phyloP scores from a whole-genome alignment of 2,113 vertebrate genomes.

The Coryphaenoides rupestris region DNA sequence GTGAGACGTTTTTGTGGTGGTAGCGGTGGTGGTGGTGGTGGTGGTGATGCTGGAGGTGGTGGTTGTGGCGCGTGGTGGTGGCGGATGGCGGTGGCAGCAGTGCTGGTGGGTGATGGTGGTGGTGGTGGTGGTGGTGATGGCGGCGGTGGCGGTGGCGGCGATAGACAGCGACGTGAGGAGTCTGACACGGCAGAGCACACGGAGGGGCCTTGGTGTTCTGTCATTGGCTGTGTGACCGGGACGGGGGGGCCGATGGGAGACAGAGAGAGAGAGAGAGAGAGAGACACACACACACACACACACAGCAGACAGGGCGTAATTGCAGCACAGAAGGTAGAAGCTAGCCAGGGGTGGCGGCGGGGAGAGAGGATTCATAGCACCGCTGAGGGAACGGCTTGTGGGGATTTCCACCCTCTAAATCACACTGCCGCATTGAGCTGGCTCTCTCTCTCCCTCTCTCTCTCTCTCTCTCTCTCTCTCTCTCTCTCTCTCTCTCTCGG shows the following conservation, averaged over 20 bases:
- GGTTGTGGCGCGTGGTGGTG: too few species aligned
- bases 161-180: too few species aligned
- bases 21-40: too few species aligned
- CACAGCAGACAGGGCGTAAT: slow-evolving; percentile 25
- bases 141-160: too few species aligned
- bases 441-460: slow-evolving; percentile 6
- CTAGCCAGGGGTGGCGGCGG: slow-evolving; percentile 21
- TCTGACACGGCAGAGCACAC: background rate
- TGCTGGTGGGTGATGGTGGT: too few species aligned
- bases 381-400: slow-evolving; percentile 26
- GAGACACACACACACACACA: too few species aligned
- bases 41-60: too few species aligned
- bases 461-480: slow-evolving; percentile 5
- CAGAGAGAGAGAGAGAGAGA: too few species aligned
- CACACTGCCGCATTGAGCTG: slow-evolving; percentile 28
- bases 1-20: too few species aligned
- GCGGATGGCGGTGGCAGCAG: too few species aligned
- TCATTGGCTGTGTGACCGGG: slow-evolving; percentile 4
- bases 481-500: background rate
- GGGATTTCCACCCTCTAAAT: slow-evolving; percentile 45
- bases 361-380: slow-evolving; percentile 27
- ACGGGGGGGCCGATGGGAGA: slow-evolving; percentile 11
- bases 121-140: too few species aligned
- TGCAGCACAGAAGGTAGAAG: slow-evolving; percentile 27
- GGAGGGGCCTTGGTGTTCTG: slow-evolving; percentile 15